Base-by-base conservation (phyloP, 2,797 vertebrate genomes). In the Lacerta agilis region DNA sequence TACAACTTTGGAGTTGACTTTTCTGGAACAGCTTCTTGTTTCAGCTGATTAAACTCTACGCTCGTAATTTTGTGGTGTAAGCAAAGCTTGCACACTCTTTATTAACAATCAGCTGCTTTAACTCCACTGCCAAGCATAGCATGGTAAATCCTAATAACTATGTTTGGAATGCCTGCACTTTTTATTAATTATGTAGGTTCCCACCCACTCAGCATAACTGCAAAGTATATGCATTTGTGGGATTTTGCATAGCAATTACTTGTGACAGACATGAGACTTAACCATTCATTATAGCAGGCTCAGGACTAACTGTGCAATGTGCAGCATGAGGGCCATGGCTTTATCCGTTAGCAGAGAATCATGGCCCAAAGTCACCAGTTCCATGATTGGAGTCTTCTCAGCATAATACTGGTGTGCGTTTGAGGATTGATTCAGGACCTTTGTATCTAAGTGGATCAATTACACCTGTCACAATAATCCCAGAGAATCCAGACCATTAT, bases 341-440 rank as follows among this genome's bases (percentile, higher is more conserved):
- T 94, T 93, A 93, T 87, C 91, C 88, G 88, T 88, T 91, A 91
- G 87, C 86, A 86, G 81, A 88, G 87, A 92, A 90, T 86, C 92
- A 93, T 93, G 87, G 86, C 85, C 29, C 29, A 77, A 45, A 55
- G 41, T 78, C 20, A 84, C 75, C 11, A n/a, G 20, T 43, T 64
- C 23, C 29, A 69, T 58, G 67, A 78, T 87, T 91, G 88, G 83
- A 94, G 91, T 90, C 90, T 91, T 0, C 85, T 3, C 91, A 92
- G 88, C 92, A 94, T 91, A 80, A 87, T 93, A 45, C 38, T 76
- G 76, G 83, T 92, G 86, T 93, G 86, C 86, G 89, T 71, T 89
- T 85, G 76, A 95, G 61, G 75, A 86, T 93, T 95, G 94, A 94
- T 90, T 95, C 92, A 94, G 87, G 91, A 79, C 87, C 86, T 88